Conservation (phyloP, 2,888 invertebrate genomes). For the Diplolepis rosae region DNA sequence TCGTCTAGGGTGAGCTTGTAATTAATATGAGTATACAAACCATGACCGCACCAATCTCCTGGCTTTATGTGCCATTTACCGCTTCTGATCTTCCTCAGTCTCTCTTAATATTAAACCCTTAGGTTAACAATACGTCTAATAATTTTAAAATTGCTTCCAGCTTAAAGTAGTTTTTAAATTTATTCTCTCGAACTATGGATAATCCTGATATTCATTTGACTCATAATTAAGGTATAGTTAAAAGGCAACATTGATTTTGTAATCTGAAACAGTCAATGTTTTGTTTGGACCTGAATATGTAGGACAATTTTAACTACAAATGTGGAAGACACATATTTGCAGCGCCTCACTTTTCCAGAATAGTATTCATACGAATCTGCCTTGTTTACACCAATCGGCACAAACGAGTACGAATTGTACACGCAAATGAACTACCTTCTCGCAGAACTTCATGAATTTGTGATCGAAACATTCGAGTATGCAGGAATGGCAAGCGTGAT, state of each 20-base stretch:
- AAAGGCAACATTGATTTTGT: neutral
- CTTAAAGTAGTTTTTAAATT: too few relatives aligned
- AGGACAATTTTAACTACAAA: neutral
- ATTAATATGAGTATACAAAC: neutral
- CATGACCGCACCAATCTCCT: neutral
- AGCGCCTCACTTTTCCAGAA: neutral
- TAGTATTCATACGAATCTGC: neutral
- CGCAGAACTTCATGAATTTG: conserved; percentile 5
- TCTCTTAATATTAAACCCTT: neutral
- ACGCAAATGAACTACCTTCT: conserved; percentile 18
- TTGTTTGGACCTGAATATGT: too few relatives aligned
- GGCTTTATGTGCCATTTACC: neutral
- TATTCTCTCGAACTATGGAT: neutral
- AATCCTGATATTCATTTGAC: neutral
- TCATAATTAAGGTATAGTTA: neutral
- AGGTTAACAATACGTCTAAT: too few relatives aligned
- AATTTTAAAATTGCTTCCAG: too few relatives aligned
- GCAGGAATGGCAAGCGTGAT: neutral
- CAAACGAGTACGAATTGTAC: conserved; percentile 9
- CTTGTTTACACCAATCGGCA: conserved; percentile 8
- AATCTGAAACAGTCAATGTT: too few relatives aligned
- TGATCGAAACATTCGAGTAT: neutral
- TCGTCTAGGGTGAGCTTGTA: neutral
- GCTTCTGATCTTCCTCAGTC: neutral
- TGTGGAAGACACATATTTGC: neutral